These are phyloP conservation scores for Polymixis flavicincta DNA, from an alignment of 2,888 invertebrate species.

Conservation along the genomic window DNA sequence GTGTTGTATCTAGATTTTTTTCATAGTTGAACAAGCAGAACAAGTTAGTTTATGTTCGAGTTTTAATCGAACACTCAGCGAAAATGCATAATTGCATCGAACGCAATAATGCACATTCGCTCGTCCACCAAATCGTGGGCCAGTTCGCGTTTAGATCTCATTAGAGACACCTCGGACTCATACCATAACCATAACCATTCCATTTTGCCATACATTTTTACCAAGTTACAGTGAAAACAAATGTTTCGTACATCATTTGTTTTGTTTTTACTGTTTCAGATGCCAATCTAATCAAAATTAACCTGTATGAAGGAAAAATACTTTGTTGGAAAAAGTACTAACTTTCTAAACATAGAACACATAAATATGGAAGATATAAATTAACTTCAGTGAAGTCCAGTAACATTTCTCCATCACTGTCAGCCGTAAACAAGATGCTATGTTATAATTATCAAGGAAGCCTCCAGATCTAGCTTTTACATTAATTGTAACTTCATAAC, in stretches of 20 bases:
- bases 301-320: not conserved
- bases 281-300: not conserved
- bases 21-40: not conserved
- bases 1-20: not conserved
- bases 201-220: no score
- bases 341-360: conserved; percentile 3
- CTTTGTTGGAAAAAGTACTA: not conserved
- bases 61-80: no score
- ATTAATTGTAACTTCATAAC: conserved; percentile 28
- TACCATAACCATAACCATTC: no score
- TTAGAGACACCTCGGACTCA: no score
- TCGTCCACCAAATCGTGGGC: no score
- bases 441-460: conserved; percentile 33
- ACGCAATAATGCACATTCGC: no score
- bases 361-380: conserved; percentile 34
- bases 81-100: no score
- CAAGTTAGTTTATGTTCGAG: no score
- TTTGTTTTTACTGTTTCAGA: not conserved
- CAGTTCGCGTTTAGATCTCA: no score
- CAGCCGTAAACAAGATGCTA: conserved; percentile 35
- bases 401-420: conserved; percentile 32
- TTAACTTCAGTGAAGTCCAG: conserved; percentile 22
- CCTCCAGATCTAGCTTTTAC: conserved; percentile 24
- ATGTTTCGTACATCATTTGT: no score
- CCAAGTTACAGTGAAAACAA: no score